phyloP scores from a whole-genome alignment of 2,888 invertebrate genomes.

The Dasypolia templi region DNA sequence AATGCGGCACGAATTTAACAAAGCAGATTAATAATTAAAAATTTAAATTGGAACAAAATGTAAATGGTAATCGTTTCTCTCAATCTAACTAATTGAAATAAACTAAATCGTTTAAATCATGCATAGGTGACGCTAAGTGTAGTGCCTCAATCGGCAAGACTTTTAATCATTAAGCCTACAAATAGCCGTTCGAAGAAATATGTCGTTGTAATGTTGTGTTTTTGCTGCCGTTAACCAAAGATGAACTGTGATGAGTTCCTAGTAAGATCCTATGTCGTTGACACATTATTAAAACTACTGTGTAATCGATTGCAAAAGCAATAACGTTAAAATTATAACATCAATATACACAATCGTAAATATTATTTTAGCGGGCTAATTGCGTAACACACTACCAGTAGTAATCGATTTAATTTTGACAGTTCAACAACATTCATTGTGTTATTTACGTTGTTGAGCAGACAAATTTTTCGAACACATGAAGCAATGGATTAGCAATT shows the following conservation, averaged over 20 bases:
- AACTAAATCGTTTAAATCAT: constrained; percentile 30
- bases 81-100: constrained; percentile 27
- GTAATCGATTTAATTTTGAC: too few relatives aligned
- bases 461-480: too few relatives aligned
- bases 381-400: too few relatives aligned
- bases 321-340: background rate
- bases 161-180: constrained; percentile 5
- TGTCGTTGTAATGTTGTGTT: constrained; percentile 5
- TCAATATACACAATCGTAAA: too few relatives aligned
- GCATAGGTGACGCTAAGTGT: constrained; percentile 12
- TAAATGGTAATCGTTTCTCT: constrained; percentile 35
- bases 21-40: background rate
- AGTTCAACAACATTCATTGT: too few relatives aligned
- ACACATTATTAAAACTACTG: background rate
- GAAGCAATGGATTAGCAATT: too few relatives aligned
- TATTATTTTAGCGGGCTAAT: too few relatives aligned
- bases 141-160: constrained; percentile 43
- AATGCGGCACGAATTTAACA: background rate
- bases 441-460: too few relatives aligned
- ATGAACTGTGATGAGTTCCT: background rate
- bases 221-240: constrained; percentile 17
- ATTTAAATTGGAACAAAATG: too few relatives aligned
- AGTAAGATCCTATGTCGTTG: background rate
- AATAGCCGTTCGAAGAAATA: constrained; percentile 20
- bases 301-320: background rate